Evolutionary conservation across 1,140 invertebrate genomes (phyloP), one percentile per base, ranked within the genome.

Genomic region (Papilio polyxenes): DNA sequence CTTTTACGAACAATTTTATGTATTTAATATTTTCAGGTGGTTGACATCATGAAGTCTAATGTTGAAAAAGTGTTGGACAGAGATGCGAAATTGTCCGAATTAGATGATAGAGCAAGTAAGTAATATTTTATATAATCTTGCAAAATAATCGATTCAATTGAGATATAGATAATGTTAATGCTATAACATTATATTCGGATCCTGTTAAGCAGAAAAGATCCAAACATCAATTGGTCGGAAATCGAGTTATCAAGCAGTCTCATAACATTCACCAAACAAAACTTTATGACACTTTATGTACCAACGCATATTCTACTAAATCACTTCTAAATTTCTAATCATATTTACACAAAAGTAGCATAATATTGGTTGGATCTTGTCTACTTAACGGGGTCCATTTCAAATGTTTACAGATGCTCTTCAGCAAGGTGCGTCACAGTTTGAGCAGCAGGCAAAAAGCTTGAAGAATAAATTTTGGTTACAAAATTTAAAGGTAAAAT

Each of bases 381-480:
- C 23, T 31, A 31, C 23, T 31, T 31, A 31, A 31, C 23, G 2
- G 23, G 23, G 23, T 31, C 0, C 23, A 31, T 31, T 31, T 31
- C 23, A 31, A 81, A 80, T 72, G 37, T 84, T 85, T 85, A 81
- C 83, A 95, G 98, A 99, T 97, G 98, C 98, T 83, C 95, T 99
- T 76, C 98, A 99, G 91, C 97, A 99, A 92, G 98, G 99, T 83
- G 99, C 99, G 81, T 99, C 98, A 89, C 98, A 99, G 91, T 99
- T 99, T 95, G 99, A 99, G 95, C 98, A 99, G 87, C 98, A 98
- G 93, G 99, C 99, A 87, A 98, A 98, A 85, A 99, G 98, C 95
- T 95, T 99, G 87, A 99, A 99, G 96, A 97, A 98, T 94, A 99
- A 99, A 95, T 99, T 98, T 95, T 99, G 99, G 99, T 96, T 99